These are phyloP conservation scores for Hippoglossus hippoglossus DNA, from an alignment of 2,797 vertebrate genomes.

Conservation along the genomic window DNA sequence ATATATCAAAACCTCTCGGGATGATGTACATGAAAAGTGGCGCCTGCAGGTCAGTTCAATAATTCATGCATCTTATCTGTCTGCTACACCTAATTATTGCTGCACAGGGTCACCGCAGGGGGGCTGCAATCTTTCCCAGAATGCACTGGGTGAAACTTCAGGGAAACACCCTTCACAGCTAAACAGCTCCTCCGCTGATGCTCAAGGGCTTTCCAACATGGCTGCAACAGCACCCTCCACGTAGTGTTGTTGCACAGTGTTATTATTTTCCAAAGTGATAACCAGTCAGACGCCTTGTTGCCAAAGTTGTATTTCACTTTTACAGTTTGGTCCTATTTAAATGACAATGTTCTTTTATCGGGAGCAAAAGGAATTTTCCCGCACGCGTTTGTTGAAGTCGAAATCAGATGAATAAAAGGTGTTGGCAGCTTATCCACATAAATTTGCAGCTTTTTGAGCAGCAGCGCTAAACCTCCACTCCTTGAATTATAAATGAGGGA, in stretches of 20 bases:
- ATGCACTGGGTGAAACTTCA: constrained; percentile 20
- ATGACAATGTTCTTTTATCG: neutral
- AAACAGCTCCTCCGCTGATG: neutral
- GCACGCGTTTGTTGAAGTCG: neutral
- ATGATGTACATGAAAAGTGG: neutral
- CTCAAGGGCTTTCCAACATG: neutral
- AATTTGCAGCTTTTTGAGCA: constrained; percentile 22
- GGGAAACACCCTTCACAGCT: neutral
- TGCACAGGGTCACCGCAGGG: constrained; percentile 3
- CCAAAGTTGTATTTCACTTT: too few species aligned
- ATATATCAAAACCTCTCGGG: constrained; percentile 1
- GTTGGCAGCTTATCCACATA: neutral
- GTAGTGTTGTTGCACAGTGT: too few species aligned
- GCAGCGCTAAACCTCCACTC: neutral
- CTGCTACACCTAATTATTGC: neutral
- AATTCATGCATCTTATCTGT: constrained; percentile 2
- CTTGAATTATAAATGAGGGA: constrained; percentile 45
- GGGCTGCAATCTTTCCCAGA: constrained; percentile 22
- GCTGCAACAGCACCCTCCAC: neutral
- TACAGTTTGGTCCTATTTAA: too few species aligned
- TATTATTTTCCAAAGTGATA: too few species aligned
- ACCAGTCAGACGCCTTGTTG: neutral
- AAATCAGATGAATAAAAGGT: neutral
- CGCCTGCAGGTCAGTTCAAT: neutral
- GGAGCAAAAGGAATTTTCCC: neutral